Evolutionary conservation across 64 coral and sea anemone species (phyloP).

Genomic region (Platygyra sinensis): DNA sequence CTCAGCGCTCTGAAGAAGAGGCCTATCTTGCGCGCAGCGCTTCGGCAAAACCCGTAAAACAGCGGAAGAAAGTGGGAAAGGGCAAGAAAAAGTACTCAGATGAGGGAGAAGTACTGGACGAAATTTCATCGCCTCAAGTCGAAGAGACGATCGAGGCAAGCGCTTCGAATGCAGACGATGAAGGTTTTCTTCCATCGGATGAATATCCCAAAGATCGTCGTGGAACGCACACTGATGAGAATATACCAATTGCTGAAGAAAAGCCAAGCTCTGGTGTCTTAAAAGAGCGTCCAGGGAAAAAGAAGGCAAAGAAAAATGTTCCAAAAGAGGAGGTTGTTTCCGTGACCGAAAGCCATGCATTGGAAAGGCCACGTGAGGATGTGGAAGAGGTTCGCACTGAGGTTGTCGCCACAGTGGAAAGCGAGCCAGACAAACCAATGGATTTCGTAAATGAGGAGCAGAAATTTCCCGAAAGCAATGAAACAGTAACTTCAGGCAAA

Average conservation of each 20-base stretch:
- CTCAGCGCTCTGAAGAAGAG: conserved; percentile 47
- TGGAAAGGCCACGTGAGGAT: conserved; percentile 47
- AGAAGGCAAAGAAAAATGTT: conserved; percentile 49
- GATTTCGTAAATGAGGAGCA: conserved; percentile 18
- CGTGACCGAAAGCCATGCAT: conserved; percentile 3
- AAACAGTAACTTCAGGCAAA: conserved; percentile 15
- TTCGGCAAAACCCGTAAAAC: conserved; percentile 36
- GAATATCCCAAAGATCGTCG: conserved; percentile 5
- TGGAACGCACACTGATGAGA: conserved; percentile 10
- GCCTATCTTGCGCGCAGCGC: conserved; percentile 33
- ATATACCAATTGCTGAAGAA: background rate
- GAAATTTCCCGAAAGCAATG: conserved; percentile 12
- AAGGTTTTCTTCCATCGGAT: background rate
- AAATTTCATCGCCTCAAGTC: conserved; percentile 2
- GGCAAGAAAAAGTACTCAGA: conserved; percentile 67
- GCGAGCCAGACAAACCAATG: background rate
- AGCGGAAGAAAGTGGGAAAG: conserved; percentile 17
- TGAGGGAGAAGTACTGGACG: conserved; percentile 36
- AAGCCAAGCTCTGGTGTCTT: conserved; percentile 29
- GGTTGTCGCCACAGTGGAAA: conserved; percentile 2
- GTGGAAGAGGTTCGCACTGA: conserved; percentile 24
- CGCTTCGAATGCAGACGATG: background rate
- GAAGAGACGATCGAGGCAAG: conserved; percentile 8
- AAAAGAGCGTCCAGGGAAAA: conserved; percentile 37
- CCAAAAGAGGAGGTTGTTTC: conserved; percentile 17